Conservation (phyloP, 2,797 vertebrate species). For the Sandelia bainsii region DNA sequence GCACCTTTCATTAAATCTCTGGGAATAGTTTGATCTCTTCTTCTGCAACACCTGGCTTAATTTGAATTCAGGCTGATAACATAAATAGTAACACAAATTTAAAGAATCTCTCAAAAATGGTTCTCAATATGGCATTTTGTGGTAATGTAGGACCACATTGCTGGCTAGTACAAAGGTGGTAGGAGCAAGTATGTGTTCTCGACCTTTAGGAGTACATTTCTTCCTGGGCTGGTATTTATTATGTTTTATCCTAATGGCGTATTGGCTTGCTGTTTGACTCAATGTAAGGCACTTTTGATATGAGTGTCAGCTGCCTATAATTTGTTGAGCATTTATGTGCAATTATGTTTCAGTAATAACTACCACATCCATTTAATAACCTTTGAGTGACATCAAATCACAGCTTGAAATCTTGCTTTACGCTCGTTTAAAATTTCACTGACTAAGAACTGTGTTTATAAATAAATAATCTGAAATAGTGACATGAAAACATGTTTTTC, state of each 20-base stretch:
- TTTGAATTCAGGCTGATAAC: too few relatives aligned
- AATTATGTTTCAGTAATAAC: constrained; percentile 21
- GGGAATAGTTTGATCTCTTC: background rate
- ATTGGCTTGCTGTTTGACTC: background rate
- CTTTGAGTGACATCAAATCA: constrained; percentile 24
- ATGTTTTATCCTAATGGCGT: background rate
- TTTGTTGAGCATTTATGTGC: constrained; percentile 1
- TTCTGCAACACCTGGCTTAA: background rate
- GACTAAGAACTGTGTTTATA: constrained; percentile 4
- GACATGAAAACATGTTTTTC: constrained; percentile 1
- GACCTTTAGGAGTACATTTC: too few relatives aligned
- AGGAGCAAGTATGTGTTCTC: too few relatives aligned
- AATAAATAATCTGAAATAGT: constrained; percentile 5
- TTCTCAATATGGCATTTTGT: background rate
- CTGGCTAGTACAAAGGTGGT: too few relatives aligned
- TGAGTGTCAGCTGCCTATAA: constrained; percentile 3
- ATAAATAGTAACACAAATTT: too few relatives aligned
- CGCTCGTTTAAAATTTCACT: background rate
- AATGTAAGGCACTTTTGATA: background rate
- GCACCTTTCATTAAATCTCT: constrained; percentile 17
- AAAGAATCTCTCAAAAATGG: background rate
- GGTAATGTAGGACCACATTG: background rate
- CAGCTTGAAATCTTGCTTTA: constrained; percentile 15
- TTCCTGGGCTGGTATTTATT: background rate
- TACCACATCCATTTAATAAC: constrained; percentile 19